These are phyloP conservation scores for Callaeas wilsoni DNA, from an alignment of 2,113 vertebrate genomes.

Conservation along the genomic window DNA sequence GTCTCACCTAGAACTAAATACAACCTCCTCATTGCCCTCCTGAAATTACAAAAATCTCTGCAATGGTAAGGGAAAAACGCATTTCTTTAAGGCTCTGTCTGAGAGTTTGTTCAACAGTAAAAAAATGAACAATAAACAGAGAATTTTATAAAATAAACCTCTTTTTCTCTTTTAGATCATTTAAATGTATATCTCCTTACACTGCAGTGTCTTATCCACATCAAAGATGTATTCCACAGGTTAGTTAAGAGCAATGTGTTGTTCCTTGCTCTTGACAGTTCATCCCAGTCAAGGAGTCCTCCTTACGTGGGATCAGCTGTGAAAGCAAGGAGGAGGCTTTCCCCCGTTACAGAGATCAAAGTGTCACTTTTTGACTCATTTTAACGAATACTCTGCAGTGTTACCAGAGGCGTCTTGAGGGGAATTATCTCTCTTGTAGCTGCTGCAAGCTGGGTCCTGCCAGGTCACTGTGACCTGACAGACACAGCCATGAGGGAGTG, in stretches of 20 bases:
- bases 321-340: background rate
- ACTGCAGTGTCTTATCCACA: background rate
- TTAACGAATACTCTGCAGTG: background rate
- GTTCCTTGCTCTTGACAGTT: background rate
- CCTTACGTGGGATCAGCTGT: background rate
- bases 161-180: background rate
- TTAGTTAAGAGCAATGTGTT: background rate
- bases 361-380: background rate
- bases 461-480: background rate
- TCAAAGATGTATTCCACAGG: background rate
- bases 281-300: background rate
- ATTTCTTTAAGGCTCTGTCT: background rate
- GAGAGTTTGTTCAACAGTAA: background rate
- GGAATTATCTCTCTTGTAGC: background rate
- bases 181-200: background rate
- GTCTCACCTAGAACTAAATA: background rate
- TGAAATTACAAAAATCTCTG: background rate
- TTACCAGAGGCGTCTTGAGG: background rate
- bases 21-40: background rate
- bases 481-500: background rate
- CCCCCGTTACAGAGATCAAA: background rate
- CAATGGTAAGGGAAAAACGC: background rate
- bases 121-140: background rate
- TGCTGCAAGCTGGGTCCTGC: background rate
- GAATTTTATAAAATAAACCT: background rate